Conservation (phyloP, 2,888 invertebrate genomes). For the Chrysomela aeneicollis region DNA sequence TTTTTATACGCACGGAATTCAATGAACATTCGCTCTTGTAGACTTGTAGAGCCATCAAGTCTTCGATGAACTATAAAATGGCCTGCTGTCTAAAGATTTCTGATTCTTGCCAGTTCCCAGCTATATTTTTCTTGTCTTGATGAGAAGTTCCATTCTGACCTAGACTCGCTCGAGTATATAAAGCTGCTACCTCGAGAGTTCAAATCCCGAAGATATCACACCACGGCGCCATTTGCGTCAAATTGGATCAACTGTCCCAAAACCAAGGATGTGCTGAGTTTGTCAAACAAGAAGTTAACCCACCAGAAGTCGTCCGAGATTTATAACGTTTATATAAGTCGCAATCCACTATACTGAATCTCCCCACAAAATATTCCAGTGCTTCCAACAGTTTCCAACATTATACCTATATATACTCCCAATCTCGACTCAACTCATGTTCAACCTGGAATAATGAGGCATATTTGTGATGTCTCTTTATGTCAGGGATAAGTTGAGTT, state of each 20-base stretch:
- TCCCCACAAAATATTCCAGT: slow-evolving; percentile 53
- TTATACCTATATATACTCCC: slow-evolving; percentile 56
- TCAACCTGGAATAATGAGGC: slow-evolving; percentile 59
- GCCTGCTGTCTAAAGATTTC: too few species aligned
- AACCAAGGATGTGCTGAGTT: slow-evolving; percentile 56
- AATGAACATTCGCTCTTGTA: too few species aligned
- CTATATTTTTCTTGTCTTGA: too few species aligned
- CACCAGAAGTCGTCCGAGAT: slow-evolving; percentile 55
- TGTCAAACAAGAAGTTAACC: slow-evolving; percentile 59
- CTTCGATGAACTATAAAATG: too few species aligned
- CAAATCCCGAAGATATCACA: slow-evolving; percentile 20
- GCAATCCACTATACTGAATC: slow-evolving; percentile 61
- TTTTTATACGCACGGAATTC: too few species aligned
- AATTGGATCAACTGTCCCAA: slow-evolving; percentile 58
- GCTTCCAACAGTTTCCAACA: slow-evolving; percentile 56
- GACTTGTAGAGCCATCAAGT: too few species aligned
- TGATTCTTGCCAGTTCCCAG: too few species aligned
- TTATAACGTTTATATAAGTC: slow-evolving; percentile 59
- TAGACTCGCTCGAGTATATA: not conserved
- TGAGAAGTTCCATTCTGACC: too few species aligned
- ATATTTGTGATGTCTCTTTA: slow-evolving; percentile 58
- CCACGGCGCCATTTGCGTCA: slow-evolving; percentile 43
- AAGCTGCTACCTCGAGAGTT: slow-evolving; percentile 9
- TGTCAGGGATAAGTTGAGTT: slow-evolving; percentile 53
- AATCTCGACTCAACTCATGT: slow-evolving; percentile 44